These are phyloP conservation scores for Melitaea athalia DNA, from an alignment of 2,888 invertebrate genomes.

Conservation along the genomic window DNA sequence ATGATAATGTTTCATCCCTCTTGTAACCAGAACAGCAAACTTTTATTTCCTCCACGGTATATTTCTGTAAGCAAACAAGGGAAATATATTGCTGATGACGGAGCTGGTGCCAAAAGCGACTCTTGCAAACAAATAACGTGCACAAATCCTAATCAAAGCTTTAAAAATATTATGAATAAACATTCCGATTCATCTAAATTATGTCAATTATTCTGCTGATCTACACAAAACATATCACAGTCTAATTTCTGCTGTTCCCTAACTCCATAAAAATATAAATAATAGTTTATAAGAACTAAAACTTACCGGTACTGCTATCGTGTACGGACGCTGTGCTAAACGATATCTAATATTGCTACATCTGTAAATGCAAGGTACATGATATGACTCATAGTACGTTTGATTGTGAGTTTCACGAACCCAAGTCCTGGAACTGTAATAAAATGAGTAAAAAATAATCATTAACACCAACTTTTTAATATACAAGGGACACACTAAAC, in stretches of 20 bases:
- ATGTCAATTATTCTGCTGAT: too few species aligned
- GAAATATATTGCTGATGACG: too few species aligned
- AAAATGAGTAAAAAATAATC: not conserved
- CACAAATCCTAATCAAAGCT: too few species aligned
- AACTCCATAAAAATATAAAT: too few species aligned
- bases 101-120: too few species aligned
- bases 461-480: too few species aligned
- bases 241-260: too few species aligned
- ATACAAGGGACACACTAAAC: too few species aligned
- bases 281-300: not conserved
- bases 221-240: too few species aligned
- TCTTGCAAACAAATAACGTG: too few species aligned
- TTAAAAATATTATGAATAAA: too few species aligned
- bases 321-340: not conserved
- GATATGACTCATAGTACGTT: conserved; percentile 39
- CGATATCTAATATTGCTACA: conserved; percentile 38
- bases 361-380: conserved; percentile 28
- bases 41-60: conserved; percentile 5
- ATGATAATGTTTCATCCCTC: conserved; percentile 8
- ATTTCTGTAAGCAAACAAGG: conserved; percentile 26
- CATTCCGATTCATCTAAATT: too few species aligned
- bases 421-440: conserved; percentile 18
- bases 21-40: conserved; percentile 44
- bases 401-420: conserved; percentile 23
- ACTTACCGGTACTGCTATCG: conserved; percentile 34